phyloP scores from a whole-genome alignment of 2,113 vertebrate genomes.

The Pleuronectes platessa region DNA sequence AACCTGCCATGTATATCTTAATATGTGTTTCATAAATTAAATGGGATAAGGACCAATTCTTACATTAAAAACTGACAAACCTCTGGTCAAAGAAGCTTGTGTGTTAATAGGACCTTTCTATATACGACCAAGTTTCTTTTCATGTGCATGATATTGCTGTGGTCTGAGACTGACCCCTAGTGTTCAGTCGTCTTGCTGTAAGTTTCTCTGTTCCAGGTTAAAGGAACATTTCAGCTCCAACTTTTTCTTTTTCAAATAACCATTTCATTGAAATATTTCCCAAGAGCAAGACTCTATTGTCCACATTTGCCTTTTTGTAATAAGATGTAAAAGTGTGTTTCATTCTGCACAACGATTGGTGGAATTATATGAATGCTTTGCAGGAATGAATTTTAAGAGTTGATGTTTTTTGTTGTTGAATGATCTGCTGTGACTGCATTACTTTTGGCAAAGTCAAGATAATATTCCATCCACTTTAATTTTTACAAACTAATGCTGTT shows the following conservation, averaged over 20 bases:
- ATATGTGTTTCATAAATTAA: slow-evolving; percentile 18
- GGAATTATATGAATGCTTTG: slow-evolving; percentile 16
- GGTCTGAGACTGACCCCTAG: slow-evolving; percentile 60
- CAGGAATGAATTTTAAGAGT: slow-evolving; percentile 4
- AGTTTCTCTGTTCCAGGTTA: background rate
- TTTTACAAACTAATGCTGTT: background rate
- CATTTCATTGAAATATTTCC: slow-evolving; percentile 5
- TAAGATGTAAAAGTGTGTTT: slow-evolving; percentile 26
- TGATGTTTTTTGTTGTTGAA: background rate
- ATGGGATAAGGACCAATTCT: slow-evolving; percentile 33
- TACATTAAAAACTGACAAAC: slow-evolving; percentile 1
- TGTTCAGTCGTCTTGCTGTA: slow-evolving; percentile 20
- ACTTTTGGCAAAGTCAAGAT: slow-evolving; percentile 3
- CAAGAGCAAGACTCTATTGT: background rate
- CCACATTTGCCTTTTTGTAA: slow-evolving; percentile 11
- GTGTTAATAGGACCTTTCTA: background rate
- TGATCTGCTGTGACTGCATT: slow-evolving; percentile 30
- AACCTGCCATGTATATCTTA: background rate
- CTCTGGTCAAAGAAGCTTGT: slow-evolving; percentile 3
- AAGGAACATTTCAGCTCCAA: slow-evolving; percentile 3
- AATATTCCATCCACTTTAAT: background rate
- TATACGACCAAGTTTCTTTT: background rate
- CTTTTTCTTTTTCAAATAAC: slow-evolving; percentile 12
- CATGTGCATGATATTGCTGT: background rate
- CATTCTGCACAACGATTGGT: slow-evolving; percentile 4